A percentile compares a stretch with the other conserved stretches of the same genome.
Conservation (phyloP, 2,888 invertebrate genomes). For the Calliphora vomitoria region DNA sequence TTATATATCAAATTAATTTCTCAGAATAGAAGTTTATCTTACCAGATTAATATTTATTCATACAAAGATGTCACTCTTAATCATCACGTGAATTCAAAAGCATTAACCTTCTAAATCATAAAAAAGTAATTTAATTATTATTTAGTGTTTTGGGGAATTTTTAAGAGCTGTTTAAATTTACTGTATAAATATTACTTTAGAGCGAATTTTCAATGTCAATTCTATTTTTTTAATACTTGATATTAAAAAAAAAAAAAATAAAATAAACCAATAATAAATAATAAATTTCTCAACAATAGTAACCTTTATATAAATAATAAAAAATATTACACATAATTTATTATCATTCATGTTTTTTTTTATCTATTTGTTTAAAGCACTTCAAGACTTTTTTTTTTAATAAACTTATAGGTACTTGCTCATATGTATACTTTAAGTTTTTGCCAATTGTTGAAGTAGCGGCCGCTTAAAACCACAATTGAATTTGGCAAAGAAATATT, state of each 20-base stretch:
- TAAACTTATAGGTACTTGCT: neutral
- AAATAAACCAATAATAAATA: conserved; percentile 14
- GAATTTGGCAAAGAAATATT: conserved; percentile 26
- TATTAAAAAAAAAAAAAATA: neutral
- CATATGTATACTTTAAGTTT: neutral
- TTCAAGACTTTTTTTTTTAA: neutral
- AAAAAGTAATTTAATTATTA: neutral
- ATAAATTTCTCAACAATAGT: conserved; percentile 50
- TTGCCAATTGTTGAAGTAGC: conserved; percentile 46
- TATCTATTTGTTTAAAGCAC: conserved; percentile 16
- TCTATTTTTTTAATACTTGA: conserved; percentile 12
- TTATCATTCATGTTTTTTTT: conserved; percentile 28
- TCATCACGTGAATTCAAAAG: neutral
- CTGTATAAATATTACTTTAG: conserved; percentile 36
- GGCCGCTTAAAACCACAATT: conserved; percentile 49
- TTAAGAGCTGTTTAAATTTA: conserved; percentile 20
- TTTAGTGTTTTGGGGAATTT: conserved; percentile 9
- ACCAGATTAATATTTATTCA: neutral
- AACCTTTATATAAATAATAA: conserved; percentile 38
- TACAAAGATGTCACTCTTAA: neutral
- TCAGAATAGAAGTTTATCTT: too few species aligned
- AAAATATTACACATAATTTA: conserved; percentile 47
- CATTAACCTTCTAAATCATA: conserved; percentile 35
- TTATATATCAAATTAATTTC: too few species aligned
- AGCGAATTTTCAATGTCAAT: conserved; percentile 64